A percentile compares a stretch with the other conserved stretches of the same genome.
Conservation (phyloP, 2,113 vertebrate genomes). For the Paramisgurnus dabryanus region DNA sequence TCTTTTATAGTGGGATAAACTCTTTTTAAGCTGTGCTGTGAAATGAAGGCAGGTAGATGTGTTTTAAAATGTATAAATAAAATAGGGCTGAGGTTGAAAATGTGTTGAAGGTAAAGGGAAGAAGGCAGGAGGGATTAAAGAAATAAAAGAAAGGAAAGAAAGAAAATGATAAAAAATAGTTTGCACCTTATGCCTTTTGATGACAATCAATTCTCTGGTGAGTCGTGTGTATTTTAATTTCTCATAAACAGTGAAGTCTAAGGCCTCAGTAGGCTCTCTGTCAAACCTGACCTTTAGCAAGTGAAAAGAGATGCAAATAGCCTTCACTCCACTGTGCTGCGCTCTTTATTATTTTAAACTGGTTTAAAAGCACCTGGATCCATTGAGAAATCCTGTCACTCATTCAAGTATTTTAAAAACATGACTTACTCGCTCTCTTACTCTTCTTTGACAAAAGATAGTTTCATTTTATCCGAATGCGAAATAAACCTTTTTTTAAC, state of each 20-base stretch:
- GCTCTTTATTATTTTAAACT: constrained; percentile 49
- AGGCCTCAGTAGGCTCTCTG: constrained; percentile 40
- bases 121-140: background rate
- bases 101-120: too few species aligned
- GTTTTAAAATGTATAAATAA: background rate
- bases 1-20: too few species aligned
- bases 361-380: constrained; percentile 44
- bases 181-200: background rate
- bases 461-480: too few species aligned
- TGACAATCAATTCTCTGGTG: constrained; percentile 24
- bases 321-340: constrained; percentile 26
- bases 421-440: background rate
- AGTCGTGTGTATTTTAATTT: constrained; percentile 18
- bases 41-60: background rate
- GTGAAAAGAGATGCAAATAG: constrained; percentile 52
- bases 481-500: background rate
- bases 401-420: constrained; percentile 18
- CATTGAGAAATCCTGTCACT: constrained; percentile 50
- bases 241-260: constrained; percentile 23
- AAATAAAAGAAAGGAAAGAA: background rate
- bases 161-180: background rate
- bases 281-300: constrained; percentile 53
- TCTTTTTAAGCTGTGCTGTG: too few species aligned
- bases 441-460: too few species aligned
- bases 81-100: background rate